Evolutionary conservation across 1,140 invertebrate genomes (phyloP).

Genomic region (Neodiprion virginianus): DNA sequence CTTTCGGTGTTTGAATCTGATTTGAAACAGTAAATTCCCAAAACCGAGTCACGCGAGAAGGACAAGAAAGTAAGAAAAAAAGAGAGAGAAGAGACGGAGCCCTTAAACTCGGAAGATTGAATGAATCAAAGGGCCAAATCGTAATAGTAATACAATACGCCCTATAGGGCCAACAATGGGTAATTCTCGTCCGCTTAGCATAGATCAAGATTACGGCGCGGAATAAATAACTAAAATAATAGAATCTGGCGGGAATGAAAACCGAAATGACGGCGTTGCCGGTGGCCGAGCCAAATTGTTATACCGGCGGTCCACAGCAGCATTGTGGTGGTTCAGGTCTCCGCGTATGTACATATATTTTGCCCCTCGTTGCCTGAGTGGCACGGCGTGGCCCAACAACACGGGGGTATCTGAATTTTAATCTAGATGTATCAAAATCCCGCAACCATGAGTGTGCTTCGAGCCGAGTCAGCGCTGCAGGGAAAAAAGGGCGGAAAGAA

Average conservation of each 20-base stretch:
- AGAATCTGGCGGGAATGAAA: constrained; percentile 8
- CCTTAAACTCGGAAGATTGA: too few species aligned
- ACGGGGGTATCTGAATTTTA: constrained; percentile 15
- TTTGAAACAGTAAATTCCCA: too few species aligned
- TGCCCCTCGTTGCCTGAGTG: not conserved
- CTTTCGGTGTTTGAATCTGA: too few species aligned
- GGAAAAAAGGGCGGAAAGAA: not conserved
- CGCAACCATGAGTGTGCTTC: not conserved
- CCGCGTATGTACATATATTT: not conserved
- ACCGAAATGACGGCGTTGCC: not conserved
- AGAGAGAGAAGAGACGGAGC: too few species aligned
- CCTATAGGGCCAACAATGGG: not conserved
- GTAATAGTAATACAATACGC: too few species aligned
- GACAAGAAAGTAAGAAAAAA: too few species aligned
- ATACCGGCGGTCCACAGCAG: not conserved
- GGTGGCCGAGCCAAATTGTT: not conserved
- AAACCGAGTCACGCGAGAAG: too few species aligned
- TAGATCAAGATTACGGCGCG: not conserved
- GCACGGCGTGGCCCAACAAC: constrained; percentile 3
- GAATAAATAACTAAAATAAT: constrained; percentile 16
- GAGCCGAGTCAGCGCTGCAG: not conserved
- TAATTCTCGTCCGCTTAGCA: not conserved
- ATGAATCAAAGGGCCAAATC: too few species aligned
- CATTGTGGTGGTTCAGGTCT: not conserved
- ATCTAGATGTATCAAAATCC: constrained; percentile 18